phyloP scores from a whole-genome alignment of 1,140 invertebrate genomes.

The Capitella teleta region DNA sequence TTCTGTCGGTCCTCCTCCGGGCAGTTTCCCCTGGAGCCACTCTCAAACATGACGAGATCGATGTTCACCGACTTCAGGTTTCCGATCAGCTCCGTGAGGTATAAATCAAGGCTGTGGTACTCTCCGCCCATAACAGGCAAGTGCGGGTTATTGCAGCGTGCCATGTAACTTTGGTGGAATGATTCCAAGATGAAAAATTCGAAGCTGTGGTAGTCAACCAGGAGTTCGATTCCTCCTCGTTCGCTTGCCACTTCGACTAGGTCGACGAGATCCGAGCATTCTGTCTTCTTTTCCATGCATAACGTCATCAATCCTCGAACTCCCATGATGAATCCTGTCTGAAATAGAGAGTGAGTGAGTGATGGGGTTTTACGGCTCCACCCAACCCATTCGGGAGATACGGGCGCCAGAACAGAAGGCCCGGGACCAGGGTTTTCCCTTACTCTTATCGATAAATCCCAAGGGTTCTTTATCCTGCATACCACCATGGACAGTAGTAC shows the following conservation, averaged over 20 bases:
- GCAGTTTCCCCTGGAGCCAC: constrained; percentile 27
- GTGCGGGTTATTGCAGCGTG: constrained; percentile 21
- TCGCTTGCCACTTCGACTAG: constrained; percentile 21
- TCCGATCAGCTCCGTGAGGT: constrained; percentile 22
- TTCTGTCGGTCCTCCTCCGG: constrained; percentile 26
- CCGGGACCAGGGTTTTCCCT: too few relatives aligned
- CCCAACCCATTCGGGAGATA: too few relatives aligned
- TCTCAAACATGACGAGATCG: constrained; percentile 26
- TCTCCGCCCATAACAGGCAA: constrained; percentile 27
- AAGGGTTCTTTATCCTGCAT: too few relatives aligned
- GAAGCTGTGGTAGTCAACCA: constrained; percentile 32
- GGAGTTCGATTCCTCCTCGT: constrained; percentile 25
- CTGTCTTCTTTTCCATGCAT: too few relatives aligned
- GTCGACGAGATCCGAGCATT: too few relatives aligned
- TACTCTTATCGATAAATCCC: too few relatives aligned
- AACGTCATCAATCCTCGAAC: too few relatives aligned
- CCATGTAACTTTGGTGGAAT: constrained; percentile 22
- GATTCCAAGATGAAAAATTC: constrained; percentile 20
- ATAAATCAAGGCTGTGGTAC: constrained; percentile 22
- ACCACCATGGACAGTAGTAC: too few relatives aligned
- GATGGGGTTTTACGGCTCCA: too few relatives aligned
- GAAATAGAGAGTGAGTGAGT: too few relatives aligned
- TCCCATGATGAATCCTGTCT: too few relatives aligned
- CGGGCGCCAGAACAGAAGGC: too few relatives aligned
- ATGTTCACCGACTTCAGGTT: constrained; percentile 24